Evolutionary conservation across 2,113 vertebrate species (phyloP).

Genomic region (Bungarus multicinctus): DNA sequence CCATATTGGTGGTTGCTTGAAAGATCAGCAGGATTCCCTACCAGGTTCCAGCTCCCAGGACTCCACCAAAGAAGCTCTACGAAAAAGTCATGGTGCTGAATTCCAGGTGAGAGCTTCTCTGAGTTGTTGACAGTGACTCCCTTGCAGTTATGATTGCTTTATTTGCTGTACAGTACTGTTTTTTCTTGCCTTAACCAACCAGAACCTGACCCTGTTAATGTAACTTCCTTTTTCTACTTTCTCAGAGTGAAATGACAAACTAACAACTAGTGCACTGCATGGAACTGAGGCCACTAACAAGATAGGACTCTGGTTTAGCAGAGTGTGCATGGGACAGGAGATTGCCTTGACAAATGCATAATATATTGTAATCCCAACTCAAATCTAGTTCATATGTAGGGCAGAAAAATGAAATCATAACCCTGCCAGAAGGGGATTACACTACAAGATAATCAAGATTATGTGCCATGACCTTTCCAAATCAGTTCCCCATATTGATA

Average conservation of each 20-base stretch:
- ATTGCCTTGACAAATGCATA: not conserved
- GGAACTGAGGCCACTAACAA: conserved; percentile 56
- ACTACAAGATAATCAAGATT: not conserved
- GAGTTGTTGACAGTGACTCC: not conserved
- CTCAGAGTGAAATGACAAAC: conserved; percentile 48
- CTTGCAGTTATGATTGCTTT: conserved; percentile 58
- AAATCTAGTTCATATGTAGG: not conserved
- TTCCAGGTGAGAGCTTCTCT: conserved; percentile 80
- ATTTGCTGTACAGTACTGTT: conserved; percentile 61
- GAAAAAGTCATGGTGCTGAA: conserved; percentile 66
- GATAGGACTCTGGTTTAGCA: conserved; percentile 75
- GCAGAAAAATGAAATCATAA: not conserved
- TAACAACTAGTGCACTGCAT: conserved; percentile 69
- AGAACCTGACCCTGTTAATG: conserved; percentile 23
- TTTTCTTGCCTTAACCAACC: conserved; percentile 58
- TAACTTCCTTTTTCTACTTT: conserved; percentile 53
- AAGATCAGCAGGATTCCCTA: conserved; percentile 70
- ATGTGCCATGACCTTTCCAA: not conserved
- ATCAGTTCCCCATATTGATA: not conserved
- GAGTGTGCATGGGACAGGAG: conserved; percentile 66
- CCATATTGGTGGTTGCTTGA: conserved; percentile 64
- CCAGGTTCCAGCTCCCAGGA: conserved; percentile 60
- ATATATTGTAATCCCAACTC: not conserved
- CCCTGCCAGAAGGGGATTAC: not conserved
- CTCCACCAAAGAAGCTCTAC: conserved; percentile 68